Percentiles rank a stretch among this genome's conserved stretches.
These are phyloP conservation scores for Petrocephalus microphthalmus DNA, from an alignment of 2,113 vertebrate species.

Conservation along the genomic window DNA sequence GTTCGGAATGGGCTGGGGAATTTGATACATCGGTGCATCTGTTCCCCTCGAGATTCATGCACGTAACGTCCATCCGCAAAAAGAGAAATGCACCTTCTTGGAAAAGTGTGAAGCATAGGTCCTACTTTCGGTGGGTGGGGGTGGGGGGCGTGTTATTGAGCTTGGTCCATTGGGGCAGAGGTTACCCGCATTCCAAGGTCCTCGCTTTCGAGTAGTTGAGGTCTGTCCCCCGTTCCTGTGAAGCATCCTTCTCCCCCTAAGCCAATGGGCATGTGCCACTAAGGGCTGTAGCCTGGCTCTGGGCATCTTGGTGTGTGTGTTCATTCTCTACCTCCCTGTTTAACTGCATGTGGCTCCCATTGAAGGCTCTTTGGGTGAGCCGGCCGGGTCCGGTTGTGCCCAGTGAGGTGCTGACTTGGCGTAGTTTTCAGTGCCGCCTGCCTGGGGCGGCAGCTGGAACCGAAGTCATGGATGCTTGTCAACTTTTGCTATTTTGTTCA, in stretches of 20 bases:
- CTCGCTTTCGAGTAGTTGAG: neutral
- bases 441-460: neutral
- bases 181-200: neutral
- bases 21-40: neutral
- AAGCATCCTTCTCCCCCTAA: neutral
- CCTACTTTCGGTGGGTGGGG: neutral
- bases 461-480: neutral
- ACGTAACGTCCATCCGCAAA: neutral
- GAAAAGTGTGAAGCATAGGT: neutral
- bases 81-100: neutral
- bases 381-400: conserved; percentile 16
- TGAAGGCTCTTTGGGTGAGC: conserved; percentile 27
- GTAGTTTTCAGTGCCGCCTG: neutral
- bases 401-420: conserved; percentile 29
- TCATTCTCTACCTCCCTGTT: neutral
- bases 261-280: neutral
- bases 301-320: neutral
- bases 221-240: neutral
- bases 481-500: neutral
- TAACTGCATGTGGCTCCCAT: conserved; percentile 37
- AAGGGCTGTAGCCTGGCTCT: neutral
- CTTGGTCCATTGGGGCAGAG: neutral
- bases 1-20: neutral
- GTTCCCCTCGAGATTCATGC: neutral
- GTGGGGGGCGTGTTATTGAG: neutral